These are phyloP conservation scores for Rugalucina vietnamica DNA, from an alignment of 2,888 invertebrate species.

Conservation along the genomic window DNA sequence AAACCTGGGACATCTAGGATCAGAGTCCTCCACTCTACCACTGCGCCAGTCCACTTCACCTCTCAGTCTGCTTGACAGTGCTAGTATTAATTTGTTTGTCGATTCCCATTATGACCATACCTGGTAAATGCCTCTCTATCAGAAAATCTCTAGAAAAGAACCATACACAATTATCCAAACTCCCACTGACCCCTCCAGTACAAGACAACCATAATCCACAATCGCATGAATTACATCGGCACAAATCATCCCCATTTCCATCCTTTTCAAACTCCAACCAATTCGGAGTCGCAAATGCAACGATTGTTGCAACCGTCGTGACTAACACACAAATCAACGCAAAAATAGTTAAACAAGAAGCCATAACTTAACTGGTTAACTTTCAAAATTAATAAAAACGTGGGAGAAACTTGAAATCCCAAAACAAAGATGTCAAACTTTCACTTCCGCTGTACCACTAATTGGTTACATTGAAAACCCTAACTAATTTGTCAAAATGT, in stretches of 20 bases:
- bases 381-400: not conserved
- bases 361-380: conserved; percentile 63
- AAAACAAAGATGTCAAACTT: conserved; percentile 1
- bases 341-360: conserved; percentile 74
- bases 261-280: conserved; percentile 72
- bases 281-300: conserved; percentile 78
- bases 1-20: not conserved
- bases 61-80: no score
- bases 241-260: conserved; percentile 49
- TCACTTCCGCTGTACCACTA: conserved; percentile 12
- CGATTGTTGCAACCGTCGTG: conserved; percentile 79
- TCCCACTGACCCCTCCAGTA: conserved; percentile 59
- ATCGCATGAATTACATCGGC: conserved; percentile 67
- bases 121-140: conserved; percentile 73
- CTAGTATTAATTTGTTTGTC: no score
- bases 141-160: conserved; percentile 75
- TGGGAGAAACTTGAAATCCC: not conserved
- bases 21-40: not conserved
- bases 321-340: conserved; percentile 78
- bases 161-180: conserved; percentile 76
- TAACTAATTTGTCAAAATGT: no score
- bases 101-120: no score
- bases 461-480: no score
- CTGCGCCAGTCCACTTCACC: no score
- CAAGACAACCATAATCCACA: conserved; percentile 78